A percentile compares a stretch with the other conserved stretches of the same genome.
phyloP scores from a whole-genome alignment of 2,888 invertebrate species.

The Helicoverpa assulta region DNA sequence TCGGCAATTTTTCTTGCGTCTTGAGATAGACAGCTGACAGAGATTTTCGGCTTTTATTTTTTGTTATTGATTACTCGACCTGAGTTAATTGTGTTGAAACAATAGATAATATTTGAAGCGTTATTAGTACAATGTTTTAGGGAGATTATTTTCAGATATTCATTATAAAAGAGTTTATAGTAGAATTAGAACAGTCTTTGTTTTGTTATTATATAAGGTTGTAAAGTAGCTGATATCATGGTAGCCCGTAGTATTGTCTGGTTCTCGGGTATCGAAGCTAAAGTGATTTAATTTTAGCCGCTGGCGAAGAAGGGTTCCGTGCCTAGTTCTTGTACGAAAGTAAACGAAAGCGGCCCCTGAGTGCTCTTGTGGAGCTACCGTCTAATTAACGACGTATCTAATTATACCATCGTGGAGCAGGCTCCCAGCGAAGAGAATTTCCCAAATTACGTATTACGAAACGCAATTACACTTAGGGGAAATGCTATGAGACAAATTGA shows the following conservation, averaged over 20 bases:
- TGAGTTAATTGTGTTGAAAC: conserved; percentile 27
- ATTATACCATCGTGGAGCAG: conserved; percentile 83
- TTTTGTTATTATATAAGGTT: conserved; percentile 37
- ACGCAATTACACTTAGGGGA: conserved; percentile 82
- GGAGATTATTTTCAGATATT: conserved; percentile 27
- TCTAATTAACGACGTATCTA: conserved; percentile 88
- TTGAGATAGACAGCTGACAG: conserved; percentile 56
- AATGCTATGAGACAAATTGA: conserved; percentile 79
- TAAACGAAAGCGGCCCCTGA: conserved; percentile 79
- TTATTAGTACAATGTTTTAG: conserved; percentile 27
- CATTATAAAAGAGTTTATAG: conserved; percentile 20
- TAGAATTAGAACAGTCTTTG: conserved; percentile 36
- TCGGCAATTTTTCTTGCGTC: conserved; percentile 81
- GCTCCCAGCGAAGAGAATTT: conserved; percentile 80
- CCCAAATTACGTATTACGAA: conserved; percentile 86
- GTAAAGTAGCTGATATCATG: conserved; percentile 38
- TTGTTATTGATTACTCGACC: conserved; percentile 50
- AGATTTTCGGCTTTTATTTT: conserved; percentile 46
- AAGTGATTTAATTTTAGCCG: conserved; percentile 68
- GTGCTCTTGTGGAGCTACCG: conserved; percentile 83
- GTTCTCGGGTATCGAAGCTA: conserved; percentile 56
- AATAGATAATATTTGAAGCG: conserved; percentile 33
- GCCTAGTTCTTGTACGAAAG: conserved; percentile 73
- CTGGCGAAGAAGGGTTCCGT: conserved; percentile 59
- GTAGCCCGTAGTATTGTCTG: conserved; percentile 50